Evolutionary conservation across 64 coral and sea anemone species (phyloP).

Genomic region (Astreopora myriophthalma): DNA sequence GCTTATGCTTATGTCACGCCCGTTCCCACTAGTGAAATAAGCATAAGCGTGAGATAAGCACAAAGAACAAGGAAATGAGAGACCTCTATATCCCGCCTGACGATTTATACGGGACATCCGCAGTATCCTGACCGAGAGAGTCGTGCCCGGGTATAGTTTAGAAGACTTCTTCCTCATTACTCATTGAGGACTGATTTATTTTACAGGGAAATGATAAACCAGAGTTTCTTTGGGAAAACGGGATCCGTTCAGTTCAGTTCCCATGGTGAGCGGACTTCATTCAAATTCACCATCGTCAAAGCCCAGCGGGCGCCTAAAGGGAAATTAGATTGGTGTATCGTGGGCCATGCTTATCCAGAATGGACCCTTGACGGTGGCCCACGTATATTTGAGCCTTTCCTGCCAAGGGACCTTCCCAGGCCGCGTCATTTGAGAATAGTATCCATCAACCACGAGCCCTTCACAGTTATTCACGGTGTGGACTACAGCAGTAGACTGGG

Average conservation of each 20-base stretch:
- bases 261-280: constrained; percentile 48
- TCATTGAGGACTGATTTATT: neutral
- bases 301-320: constrained; percentile 1
- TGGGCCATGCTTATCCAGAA: constrained; percentile 45
- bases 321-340: constrained; percentile 49
- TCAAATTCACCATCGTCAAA: constrained; percentile 60
- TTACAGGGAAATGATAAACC: constrained; percentile 67
- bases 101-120: too few relatives aligned
- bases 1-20: too few relatives aligned
- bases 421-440: constrained; percentile 82
- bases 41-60: too few relatives aligned
- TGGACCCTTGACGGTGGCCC: neutral
- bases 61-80: too few relatives aligned
- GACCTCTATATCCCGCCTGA: too few relatives aligned
- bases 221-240: constrained; percentile 45
- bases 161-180: neutral
- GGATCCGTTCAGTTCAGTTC: constrained; percentile 67
- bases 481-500: constrained; percentile 78
- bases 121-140: too few relatives aligned
- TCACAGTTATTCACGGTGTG: constrained; percentile 70
- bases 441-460: constrained; percentile 76
- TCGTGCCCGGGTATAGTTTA: too few relatives aligned
- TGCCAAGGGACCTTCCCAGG: constrained; percentile 56
- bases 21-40: too few relatives aligned
- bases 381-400: constrained; percentile 69